phyloP scores from a whole-genome alignment of 2,113 vertebrate species.

The Paraplagusia blochii region DNA sequence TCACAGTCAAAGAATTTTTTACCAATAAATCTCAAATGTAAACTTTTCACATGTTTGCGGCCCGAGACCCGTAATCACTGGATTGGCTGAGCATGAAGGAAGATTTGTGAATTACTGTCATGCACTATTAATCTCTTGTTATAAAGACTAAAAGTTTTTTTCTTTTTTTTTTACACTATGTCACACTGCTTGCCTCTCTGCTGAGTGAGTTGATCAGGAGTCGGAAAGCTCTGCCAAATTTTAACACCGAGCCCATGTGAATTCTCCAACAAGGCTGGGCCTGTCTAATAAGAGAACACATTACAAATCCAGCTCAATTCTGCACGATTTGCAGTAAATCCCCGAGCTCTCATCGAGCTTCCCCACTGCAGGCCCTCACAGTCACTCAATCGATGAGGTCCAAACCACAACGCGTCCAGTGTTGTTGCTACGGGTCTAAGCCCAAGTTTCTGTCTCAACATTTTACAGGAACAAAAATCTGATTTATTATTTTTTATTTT shows the following conservation, averaged over 20 bases:
- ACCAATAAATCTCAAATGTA: conserved; percentile 17
- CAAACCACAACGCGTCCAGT: conserved; percentile 1
- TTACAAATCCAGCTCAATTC: conserved; percentile 49
- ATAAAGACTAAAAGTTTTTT: conserved; percentile 13
- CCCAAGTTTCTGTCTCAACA: neutral
- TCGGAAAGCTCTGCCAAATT: conserved; percentile 49
- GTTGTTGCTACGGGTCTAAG: too few species aligned
- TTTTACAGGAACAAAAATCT: neutral
- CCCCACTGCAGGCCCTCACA: conserved; percentile 23
- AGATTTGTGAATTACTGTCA: conserved; percentile 33
- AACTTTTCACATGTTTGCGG: conserved; percentile 20
- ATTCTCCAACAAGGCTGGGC: conserved; percentile 63
- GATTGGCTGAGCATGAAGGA: conserved; percentile 30
- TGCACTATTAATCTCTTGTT: conserved; percentile 32
- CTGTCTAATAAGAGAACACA: conserved; percentile 56
- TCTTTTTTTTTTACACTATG: conserved; percentile 20
- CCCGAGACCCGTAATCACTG: conserved; percentile 22
- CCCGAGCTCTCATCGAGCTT: conserved; percentile 46
- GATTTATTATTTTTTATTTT: too few species aligned
- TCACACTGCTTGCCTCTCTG: conserved; percentile 30
- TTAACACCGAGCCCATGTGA: conserved; percentile 58
- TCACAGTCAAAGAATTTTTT: conserved; percentile 43
- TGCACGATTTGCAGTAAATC: conserved; percentile 53
- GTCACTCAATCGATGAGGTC: conserved; percentile 13
- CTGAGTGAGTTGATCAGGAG: conserved; percentile 43